Evolutionary conservation across 2,113 vertebrate species (phyloP).

Genomic region (Melanocharis versteri): DNA sequence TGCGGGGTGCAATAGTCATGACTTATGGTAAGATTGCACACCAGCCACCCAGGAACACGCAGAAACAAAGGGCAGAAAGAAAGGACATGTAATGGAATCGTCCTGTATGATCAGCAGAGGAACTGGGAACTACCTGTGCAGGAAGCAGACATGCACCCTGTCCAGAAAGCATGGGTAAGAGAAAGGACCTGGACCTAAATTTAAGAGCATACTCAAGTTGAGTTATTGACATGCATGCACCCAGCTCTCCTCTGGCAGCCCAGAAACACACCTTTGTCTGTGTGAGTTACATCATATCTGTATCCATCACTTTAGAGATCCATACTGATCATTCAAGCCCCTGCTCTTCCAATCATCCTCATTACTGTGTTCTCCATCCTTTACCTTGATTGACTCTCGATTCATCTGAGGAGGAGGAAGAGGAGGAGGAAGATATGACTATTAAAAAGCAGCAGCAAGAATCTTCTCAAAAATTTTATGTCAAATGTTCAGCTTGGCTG

Average conservation of each 20-base stretch:
- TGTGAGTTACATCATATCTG: not conserved
- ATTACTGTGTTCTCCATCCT: not conserved
- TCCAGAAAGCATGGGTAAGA: not conserved
- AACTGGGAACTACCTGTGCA: not conserved
- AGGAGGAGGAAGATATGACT: not conserved
- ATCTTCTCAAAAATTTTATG: not conserved
- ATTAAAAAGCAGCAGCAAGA: not conserved
- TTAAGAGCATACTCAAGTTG: not conserved
- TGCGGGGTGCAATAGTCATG: not conserved
- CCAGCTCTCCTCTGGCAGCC: not conserved
- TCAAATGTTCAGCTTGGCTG: not conserved
- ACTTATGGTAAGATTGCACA: accelerated
- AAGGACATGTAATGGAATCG: not conserved
- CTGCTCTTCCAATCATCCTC: not conserved
- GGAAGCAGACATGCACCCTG: not conserved
- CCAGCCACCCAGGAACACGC: not conserved
- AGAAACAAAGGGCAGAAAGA: not conserved
- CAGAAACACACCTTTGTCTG: accelerated
- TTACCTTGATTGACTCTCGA: not conserved
- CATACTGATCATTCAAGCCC: not conserved
- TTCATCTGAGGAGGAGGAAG: not conserved
- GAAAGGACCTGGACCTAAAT: not conserved
- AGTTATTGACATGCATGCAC: not conserved
- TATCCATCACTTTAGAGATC: not conserved
- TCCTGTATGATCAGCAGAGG: not conserved